These are phyloP conservation scores for Neopelma chrysocephalum DNA, from an alignment of 2,797 vertebrate species.

Conservation along the genomic window DNA sequence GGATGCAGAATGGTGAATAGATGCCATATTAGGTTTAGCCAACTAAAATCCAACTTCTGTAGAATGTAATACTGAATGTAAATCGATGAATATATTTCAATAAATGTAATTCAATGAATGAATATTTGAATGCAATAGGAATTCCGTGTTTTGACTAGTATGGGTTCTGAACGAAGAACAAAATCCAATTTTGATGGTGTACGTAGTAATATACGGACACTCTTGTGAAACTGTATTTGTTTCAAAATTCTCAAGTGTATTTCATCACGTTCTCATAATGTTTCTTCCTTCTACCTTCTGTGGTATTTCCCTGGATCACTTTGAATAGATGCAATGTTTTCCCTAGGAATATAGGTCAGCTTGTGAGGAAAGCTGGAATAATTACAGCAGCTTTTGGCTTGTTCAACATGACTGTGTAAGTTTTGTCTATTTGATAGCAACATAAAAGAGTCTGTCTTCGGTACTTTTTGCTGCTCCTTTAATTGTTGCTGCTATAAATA, in stretches of 20 bases:
- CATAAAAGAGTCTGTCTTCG: background rate
- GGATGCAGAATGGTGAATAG: background rate
- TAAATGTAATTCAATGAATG: background rate
- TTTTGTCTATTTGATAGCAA: background rate
- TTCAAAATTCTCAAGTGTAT: constrained; percentile 47
- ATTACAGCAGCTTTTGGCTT: constrained; percentile 26
- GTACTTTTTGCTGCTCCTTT: background rate
- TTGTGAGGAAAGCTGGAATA: constrained; percentile 36
- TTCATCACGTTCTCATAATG: constrained; percentile 28
- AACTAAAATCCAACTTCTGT: background rate
- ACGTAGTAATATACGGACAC: constrained; percentile 18
- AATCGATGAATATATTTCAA: background rate
- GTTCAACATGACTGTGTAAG: background rate
- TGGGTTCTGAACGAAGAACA: background rate
- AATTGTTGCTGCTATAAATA: background rate
- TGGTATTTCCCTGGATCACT: constrained; percentile 22
- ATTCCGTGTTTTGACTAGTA: constrained; percentile 1
- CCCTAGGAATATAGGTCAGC: background rate
- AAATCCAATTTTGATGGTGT: background rate
- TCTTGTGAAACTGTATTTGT: constrained; percentile 28
- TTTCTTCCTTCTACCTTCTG: constrained; percentile 48
- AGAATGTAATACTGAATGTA: background rate
- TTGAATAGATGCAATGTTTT: constrained; percentile 26
- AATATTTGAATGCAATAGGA: background rate
- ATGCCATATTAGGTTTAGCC: background rate